A percentile compares a stretch with the other conserved stretches of the same genome.
Evolutionary conservation across 2,888 invertebrate genomes (phyloP).

Genomic region (Tanytarsus gracilentus): DNA sequence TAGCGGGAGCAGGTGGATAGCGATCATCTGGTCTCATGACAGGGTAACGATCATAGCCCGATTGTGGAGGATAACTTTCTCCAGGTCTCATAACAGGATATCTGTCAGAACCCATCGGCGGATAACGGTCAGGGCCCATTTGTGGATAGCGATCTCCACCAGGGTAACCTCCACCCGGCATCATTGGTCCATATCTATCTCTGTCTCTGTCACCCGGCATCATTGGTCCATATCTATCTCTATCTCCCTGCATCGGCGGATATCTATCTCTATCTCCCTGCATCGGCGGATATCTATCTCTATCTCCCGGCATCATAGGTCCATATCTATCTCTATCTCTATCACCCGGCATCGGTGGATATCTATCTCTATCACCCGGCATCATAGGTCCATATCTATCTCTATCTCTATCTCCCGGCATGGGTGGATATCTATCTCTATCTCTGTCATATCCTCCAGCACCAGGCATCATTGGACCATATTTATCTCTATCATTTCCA

Average conservation of each 20-base stretch:
- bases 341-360: conserved; percentile 35
- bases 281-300: conserved; percentile 44
- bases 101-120: conserved; percentile 36
- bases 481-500: background rate
- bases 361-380: conserved; percentile 41
- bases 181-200: conserved; percentile 35
- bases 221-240: conserved; percentile 32
- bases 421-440: conserved; percentile 37
- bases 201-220: conserved; percentile 38
- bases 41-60: conserved; percentile 21
- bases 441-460: conserved; percentile 17
- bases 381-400: conserved; percentile 34
- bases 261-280: conserved; percentile 39
- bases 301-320: conserved; percentile 31
- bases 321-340: background rate
- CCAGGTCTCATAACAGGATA: conserved; percentile 36
- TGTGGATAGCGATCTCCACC: conserved; percentile 41
- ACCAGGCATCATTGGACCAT: background rate
- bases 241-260: conserved; percentile 34
- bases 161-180: conserved; percentile 38
- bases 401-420: conserved; percentile 32
- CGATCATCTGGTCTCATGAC: conserved; percentile 35
- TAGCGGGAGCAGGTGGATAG: conserved; percentile 33
- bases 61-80: conserved; percentile 35
- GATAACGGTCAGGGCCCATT: conserved; percentile 41